These are phyloP conservation scores for Petrolisthes cinctipes DNA, from an alignment of 2,888 invertebrate species.

Conservation along the genomic window DNA sequence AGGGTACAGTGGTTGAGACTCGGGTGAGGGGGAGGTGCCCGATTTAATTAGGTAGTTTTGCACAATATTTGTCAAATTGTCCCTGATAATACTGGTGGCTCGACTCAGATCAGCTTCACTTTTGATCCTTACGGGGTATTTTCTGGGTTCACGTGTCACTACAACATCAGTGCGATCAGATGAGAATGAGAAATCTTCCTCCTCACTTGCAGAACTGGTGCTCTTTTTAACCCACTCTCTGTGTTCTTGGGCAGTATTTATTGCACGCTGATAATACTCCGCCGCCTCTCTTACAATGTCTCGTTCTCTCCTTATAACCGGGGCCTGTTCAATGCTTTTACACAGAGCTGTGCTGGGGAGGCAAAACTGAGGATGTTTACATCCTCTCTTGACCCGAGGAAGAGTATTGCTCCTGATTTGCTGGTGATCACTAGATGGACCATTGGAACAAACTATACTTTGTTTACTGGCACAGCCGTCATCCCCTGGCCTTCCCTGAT, in stretches of 20 bases:
- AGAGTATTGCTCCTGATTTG: slow-evolving; percentile 27
- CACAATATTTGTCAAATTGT: slow-evolving; percentile 64
- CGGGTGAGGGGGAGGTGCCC: slow-evolving; percentile 26
- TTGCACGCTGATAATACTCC: slow-evolving; percentile 48
- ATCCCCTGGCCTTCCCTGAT: slow-evolving; percentile 21
- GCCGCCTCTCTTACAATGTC: slow-evolving; percentile 54
- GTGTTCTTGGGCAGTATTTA: slow-evolving; percentile 33
- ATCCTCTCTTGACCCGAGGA: slow-evolving; percentile 22
- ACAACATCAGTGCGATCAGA: slow-evolving; percentile 24
- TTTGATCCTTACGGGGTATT: slow-evolving; percentile 51
- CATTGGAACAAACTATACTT: slow-evolving; percentile 38
- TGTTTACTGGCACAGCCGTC: slow-evolving; percentile 35
- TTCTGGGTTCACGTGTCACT: slow-evolving; percentile 52
- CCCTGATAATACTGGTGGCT: slow-evolving; percentile 60
- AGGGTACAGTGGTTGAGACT: slow-evolving; percentile 33
- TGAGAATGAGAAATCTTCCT: slow-evolving; percentile 44
- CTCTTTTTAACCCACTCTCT: slow-evolving; percentile 36
- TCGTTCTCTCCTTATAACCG: slow-evolving; percentile 33
- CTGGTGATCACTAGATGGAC: slow-evolving; percentile 4
- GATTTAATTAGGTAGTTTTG: slow-evolving; percentile 59
- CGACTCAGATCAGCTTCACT: slow-evolving; percentile 60
- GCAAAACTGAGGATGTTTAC: slow-evolving; percentile 33
- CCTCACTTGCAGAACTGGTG: slow-evolving; percentile 37
- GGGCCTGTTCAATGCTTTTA: slow-evolving; percentile 6
- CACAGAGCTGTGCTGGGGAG: slow-evolving; percentile 32